A percentile compares a stretch with the other conserved stretches of the same genome.
These are phyloP conservation scores for Lophotriccus pileatus DNA, from an alignment of 2,797 vertebrate genomes.

Conservation along the genomic window DNA sequence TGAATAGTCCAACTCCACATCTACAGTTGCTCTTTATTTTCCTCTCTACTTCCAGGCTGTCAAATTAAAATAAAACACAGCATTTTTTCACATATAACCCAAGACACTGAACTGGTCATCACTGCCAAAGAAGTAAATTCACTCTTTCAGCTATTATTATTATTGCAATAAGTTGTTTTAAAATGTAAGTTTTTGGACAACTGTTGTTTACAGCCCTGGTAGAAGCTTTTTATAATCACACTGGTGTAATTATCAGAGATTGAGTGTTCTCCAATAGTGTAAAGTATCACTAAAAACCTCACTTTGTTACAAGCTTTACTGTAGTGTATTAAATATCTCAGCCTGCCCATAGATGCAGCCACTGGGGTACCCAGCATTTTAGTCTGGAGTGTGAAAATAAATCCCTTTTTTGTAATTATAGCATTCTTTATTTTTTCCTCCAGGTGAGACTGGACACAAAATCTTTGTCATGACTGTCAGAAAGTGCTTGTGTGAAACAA, in stretches of 20 bases:
- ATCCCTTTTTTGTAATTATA: neutral
- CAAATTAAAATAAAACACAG: neutral
- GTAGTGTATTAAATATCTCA: neutral
- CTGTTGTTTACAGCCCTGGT: neutral
- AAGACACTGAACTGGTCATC: neutral
- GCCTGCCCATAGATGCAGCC: neutral
- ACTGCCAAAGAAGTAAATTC: neutral
- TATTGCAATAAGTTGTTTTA: neutral
- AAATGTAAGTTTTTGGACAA: neutral
- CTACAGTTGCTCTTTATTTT: neutral
- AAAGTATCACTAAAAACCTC: neutral
- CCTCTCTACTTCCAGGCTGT: neutral
- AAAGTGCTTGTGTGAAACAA: neutral
- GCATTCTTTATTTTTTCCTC: neutral
- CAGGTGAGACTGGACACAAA: neutral
- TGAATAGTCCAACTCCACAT: neutral
- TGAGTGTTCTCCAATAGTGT: neutral
- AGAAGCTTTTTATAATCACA: neutral
- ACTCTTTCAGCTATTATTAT: neutral
- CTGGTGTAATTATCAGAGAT: neutral
- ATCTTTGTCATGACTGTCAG: neutral
- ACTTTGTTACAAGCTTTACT: neutral
- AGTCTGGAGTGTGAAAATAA: neutral
- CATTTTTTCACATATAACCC: neutral
- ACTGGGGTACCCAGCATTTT: neutral